Evolutionary conservation across 2,888 invertebrate genomes (phyloP), one percentile per base, ranked within the genome.

Genomic region (Cyrtodaria siliqua): DNA sequence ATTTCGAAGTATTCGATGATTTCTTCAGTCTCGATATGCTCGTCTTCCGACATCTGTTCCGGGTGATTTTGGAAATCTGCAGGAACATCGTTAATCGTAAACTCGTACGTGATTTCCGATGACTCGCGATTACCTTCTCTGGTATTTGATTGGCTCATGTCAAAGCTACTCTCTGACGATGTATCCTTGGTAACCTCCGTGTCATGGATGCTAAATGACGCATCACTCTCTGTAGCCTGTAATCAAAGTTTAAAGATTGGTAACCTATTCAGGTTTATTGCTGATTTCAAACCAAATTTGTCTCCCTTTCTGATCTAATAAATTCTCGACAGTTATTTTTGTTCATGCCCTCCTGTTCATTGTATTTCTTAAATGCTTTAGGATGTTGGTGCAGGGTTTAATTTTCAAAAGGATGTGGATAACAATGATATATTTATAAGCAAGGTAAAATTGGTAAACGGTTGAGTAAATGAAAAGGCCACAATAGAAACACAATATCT

Each of bases 21-120:
- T 61, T 85, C 83, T 55, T 86, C 86, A 24, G 79, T 77, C 6
- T 79, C 80, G 3, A 72, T 76, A 9, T 77, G 79, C 9, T 77
- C 75, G 9, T 70, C 61, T 16, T 76, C 67, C 9, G 56, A 44
- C 2, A 64, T 60, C 14, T 44, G 60, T 33, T 53, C 73, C 62
- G 73, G 66, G 2, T 69, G 40, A 42, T 64, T 74, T 33, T 76
- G 76, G 53, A 83, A 84, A 18, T 82, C 83, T 9, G 83, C 64
- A 0, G 87, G 84, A 9, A 80, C 85, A 0, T 80, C n/a, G 33
- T 83, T 82, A 1, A 86, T 49, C 9, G 71, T 84, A 47, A 85
- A 86, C 52, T 82, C 72, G 53, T 86, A 85, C 0, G 86, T 86
- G 18, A 87, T 87, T 69, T 86, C 86, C 9, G 85, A 74, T 2